These are phyloP conservation scores for Epinotia demarniana DNA, from an alignment of 2,888 invertebrate species.

Conservation along the genomic window DNA sequence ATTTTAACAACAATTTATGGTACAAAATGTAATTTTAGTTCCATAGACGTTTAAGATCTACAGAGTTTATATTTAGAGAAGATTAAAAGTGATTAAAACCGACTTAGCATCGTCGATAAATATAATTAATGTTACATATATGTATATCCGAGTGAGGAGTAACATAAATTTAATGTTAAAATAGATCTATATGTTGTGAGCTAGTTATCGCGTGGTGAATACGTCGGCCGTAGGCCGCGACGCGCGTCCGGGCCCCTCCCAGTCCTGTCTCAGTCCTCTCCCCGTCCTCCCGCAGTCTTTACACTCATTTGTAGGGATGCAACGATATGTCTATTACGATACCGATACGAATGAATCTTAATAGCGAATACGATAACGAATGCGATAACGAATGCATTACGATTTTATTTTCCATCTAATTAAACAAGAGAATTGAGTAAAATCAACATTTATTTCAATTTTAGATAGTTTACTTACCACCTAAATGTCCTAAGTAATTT, in stretches of 20 bases:
- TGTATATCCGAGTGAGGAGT: constrained; percentile 59
- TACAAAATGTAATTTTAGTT: constrained; percentile 82
- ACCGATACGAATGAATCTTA: no score
- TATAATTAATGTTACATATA: constrained; percentile 56
- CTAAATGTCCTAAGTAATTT: no score
- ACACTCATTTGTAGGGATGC: no score
- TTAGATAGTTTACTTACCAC: no score
- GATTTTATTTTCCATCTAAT: no score
- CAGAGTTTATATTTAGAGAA: constrained; percentile 80
- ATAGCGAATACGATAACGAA: no score
- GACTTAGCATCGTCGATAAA: constrained; percentile 55
- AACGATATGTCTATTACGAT: no score
- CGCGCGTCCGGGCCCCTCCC: constrained; percentile 10
- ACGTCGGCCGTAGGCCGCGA: constrained; percentile 60
- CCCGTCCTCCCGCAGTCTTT: neutral
- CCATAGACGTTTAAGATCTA: constrained; percentile 79
- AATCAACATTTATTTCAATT: no score
- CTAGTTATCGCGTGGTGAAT: constrained; percentile 65
- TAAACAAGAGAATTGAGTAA: no score
- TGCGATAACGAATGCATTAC: no score
- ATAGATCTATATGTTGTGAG: constrained; percentile 64
- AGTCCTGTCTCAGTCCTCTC: neutral
- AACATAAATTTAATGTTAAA: constrained; percentile 63
- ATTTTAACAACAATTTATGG: constrained; percentile 78
- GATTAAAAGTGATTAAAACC: constrained; percentile 41